Evolutionary conservation across 2,888 invertebrate genomes (phyloP).

Genomic region (Scaptomyza parva): DNA sequence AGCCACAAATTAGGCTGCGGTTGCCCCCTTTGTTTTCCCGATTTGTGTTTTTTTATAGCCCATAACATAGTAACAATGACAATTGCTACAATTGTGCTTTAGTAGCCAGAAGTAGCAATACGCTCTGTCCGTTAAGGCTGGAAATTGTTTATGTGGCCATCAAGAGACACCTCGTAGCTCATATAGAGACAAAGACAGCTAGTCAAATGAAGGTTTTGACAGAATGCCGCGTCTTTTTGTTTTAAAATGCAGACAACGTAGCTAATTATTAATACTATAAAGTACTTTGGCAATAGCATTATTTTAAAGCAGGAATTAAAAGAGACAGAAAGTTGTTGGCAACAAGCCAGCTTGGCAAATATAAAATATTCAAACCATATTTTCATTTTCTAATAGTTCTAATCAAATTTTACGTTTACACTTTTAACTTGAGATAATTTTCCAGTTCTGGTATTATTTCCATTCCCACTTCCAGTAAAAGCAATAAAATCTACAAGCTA

Average conservation of each 20-base stretch:
- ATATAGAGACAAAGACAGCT: conserved; percentile 17
- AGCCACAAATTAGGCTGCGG: conserved; percentile 70
- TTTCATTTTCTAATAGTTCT: too few species aligned
- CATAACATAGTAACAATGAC: conserved; percentile 60
- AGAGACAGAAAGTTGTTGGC: conserved; percentile 26
- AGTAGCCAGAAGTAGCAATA: conserved; percentile 32
- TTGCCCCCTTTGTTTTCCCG: conserved; percentile 16
- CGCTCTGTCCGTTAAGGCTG: conserved; percentile 27
- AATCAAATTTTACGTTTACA: too few species aligned
- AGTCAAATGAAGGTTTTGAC: neutral
- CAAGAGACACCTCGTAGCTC: conserved; percentile 67
- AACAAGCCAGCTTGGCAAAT: conserved; percentile 13
- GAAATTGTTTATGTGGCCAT: conserved; percentile 70
- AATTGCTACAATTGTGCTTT: conserved; percentile 64
- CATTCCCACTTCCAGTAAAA: neutral
- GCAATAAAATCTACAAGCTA: conserved; percentile 16
- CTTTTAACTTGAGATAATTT: neutral
- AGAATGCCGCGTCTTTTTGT: neutral
- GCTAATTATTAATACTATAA: conserved; percentile 74
- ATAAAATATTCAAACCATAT: neutral
- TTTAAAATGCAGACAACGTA: conserved; percentile 78
- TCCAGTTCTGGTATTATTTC: conserved; percentile 30
- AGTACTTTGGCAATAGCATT: conserved; percentile 30
- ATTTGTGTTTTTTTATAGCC: conserved; percentile 54
- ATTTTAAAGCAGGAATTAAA: conserved; percentile 38